Percentiles rank a stretch among this genome's conserved stretches.
phyloP scores from a whole-genome alignment of 2,113 vertebrate species.

The Percopsis transmontana region DNA sequence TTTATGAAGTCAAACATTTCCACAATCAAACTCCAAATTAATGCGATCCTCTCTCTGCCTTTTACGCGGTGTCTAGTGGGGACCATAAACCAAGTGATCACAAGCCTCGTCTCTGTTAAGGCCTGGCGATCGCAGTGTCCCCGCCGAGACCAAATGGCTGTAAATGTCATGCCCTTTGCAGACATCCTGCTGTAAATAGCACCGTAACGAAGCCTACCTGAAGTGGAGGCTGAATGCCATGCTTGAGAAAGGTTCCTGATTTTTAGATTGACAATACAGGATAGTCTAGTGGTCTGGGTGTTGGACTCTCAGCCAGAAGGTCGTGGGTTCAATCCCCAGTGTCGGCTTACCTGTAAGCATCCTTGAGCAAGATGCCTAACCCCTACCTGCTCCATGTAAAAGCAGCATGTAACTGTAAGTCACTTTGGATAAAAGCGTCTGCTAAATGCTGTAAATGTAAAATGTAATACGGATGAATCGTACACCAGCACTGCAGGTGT shows the following conservation, averaged over 20 bases:
- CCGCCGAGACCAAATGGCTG: constrained; percentile 20
- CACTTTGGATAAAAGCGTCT: too few relatives aligned
- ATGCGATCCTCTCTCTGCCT: background rate
- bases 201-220: constrained; percentile 17
- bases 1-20: background rate
- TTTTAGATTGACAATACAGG: constrained; percentile 15
- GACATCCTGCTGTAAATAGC: constrained; percentile 6
- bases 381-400: too few relatives aligned
- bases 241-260: background rate
- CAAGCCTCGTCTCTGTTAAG: constrained; percentile 1
- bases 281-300: too few relatives aligned
- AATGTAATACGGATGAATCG: background rate
- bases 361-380: too few relatives aligned
- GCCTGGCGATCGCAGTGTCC: constrained; percentile 16
- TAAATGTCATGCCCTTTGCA: constrained; percentile 57
- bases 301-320: too few relatives aligned
- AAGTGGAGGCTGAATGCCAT: constrained; percentile 1
- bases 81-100: constrained; percentile 5
- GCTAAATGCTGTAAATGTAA: too few relatives aligned
- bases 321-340: too few relatives aligned
- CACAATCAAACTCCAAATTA: constrained; percentile 4
- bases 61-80: too few relatives aligned
- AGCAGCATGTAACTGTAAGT: too few relatives aligned
- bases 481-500: background rate
- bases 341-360: too few relatives aligned